Base-by-base conservation (phyloP, 2,113 vertebrate species). In the Ranitomeya variabilis region DNA sequence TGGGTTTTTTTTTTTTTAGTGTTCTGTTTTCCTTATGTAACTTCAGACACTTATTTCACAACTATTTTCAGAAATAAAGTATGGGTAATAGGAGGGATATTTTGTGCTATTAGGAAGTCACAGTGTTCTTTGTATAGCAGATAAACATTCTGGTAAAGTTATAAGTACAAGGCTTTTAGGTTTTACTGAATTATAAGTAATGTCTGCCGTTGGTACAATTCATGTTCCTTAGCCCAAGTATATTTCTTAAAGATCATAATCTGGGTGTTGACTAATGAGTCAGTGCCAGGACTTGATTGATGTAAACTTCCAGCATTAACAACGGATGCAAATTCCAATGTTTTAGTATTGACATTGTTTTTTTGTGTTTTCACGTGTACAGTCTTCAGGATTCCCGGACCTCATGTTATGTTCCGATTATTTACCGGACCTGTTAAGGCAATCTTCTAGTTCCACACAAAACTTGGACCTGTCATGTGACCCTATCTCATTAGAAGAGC, bases 401-500 rank as follows among this genome's bases (percentile, higher is more conserved):
- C 96, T 96, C 90, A 96, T 96, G 96, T 94, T 97, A 92, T 97
- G 97, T 93, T 97, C 96, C 37, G 98, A 99, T 92, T 99, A 99
- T 74, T 95, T 99, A 87, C 96, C 96, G 7, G 96, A 96, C 91
- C 93, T 96, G 76, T 94, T 95, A 0, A 93, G 93, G 85, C 97
- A 97, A 89, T 88, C 95, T 90, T 93, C 96, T 85, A 95, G 93
- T 89, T 92, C 91, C 0, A 90, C 93, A 0, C 89, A 93, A 3
- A 91, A 94, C 77, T 92, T 93, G 0, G 96, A 96, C 88, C 96
- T 96, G 91, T 95, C 93, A 86, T 51, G 95, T 92, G 92, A 94
- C 86, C 90, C 94, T 37, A 97, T 99, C 1, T 97, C 97, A 0
- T 97, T 97, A 96, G 96, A 96, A 78, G 98, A 99, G 91, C 90